phyloP scores from a whole-genome alignment of 30 jellyfish, hydroid and myxozoan genomes.

The Catostylus mosaicus region DNA sequence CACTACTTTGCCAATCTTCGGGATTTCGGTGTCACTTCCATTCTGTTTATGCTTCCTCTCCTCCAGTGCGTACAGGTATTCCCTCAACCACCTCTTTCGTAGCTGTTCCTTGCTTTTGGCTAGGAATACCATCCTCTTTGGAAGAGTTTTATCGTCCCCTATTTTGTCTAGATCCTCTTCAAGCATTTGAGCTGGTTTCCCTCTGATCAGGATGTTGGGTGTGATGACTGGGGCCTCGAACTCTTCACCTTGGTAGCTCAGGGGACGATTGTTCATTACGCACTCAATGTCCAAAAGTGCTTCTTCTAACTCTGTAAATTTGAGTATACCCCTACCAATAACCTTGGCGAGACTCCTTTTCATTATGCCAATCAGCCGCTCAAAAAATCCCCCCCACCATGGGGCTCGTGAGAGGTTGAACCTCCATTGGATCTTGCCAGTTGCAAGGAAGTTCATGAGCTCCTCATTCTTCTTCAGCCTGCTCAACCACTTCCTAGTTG shows the following conservation, averaged over 20 bases:
- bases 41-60: no score
- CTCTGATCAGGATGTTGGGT: slow-evolving; percentile 55
- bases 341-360: slow-evolving; percentile 22
- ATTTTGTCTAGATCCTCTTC: slow-evolving; percentile 33
- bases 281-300: slow-evolving; percentile 45
- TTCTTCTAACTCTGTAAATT: slow-evolving; percentile 47
- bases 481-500: slow-evolving; percentile 46
- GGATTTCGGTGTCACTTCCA: no score
- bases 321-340: slow-evolving; percentile 25
- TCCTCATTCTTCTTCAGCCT: slow-evolving; percentile 40
- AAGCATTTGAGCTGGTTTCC: slow-evolving; percentile 53
- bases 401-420: slow-evolving; percentile 67
- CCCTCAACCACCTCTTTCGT: no score
- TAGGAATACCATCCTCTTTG: slow-evolving; percentile 30
- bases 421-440: slow-evolving; percentile 29
- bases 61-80: no score
- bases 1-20: no score
- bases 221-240: slow-evolving; percentile 56
- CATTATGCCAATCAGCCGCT: slow-evolving; percentile 55
- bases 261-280: slow-evolving; percentile 59
- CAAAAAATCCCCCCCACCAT: slow-evolving; percentile 75
- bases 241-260: slow-evolving; percentile 65
- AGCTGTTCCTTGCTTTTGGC: slow-evolving; percentile 42
- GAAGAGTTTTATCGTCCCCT: slow-evolving; percentile 19
- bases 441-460: slow-evolving; percentile 32